phyloP scores from a whole-genome alignment of 2,888 invertebrate genomes.

The Diarsia rubi region DNA sequence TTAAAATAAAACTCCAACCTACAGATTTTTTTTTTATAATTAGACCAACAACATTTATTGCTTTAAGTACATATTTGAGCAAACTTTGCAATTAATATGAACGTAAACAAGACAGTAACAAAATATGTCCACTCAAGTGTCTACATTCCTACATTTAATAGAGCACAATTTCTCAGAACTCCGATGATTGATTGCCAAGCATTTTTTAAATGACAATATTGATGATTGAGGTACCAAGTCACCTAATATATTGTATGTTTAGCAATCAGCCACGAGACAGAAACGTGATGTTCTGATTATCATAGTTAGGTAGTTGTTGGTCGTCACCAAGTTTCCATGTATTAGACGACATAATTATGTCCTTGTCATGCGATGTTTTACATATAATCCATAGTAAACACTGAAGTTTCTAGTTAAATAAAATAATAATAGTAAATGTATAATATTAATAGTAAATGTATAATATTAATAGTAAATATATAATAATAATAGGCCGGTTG shows the following conservation, averaged over 20 bases:
- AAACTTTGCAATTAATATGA: not conserved
- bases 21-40: not conserved
- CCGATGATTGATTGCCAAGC: constrained; percentile 18
- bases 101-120: not conserved
- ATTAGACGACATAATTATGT: constrained; percentile 5
- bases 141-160: constrained; percentile 2
- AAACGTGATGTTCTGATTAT: constrained; percentile 31
- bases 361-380: not conserved
- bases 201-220: constrained; percentile 17
- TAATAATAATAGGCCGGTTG: no score
- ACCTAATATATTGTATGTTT: not conserved
- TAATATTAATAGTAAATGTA: no score
- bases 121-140: not conserved
- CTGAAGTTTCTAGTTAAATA: not conserved
- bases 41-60: not conserved
- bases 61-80: not conserved
- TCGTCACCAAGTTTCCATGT: constrained; percentile 23
- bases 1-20: no score
- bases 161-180: constrained; percentile 4
- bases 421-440: not conserved
- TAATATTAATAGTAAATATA: no score
- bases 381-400: not conserved
- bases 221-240: constrained; percentile 2
- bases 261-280: constrained; percentile 12
- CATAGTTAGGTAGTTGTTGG: not conserved